Evolutionary conservation across 2,888 invertebrate genomes (phyloP).

Genomic region (Pseudolycoriella hygida): DNA sequence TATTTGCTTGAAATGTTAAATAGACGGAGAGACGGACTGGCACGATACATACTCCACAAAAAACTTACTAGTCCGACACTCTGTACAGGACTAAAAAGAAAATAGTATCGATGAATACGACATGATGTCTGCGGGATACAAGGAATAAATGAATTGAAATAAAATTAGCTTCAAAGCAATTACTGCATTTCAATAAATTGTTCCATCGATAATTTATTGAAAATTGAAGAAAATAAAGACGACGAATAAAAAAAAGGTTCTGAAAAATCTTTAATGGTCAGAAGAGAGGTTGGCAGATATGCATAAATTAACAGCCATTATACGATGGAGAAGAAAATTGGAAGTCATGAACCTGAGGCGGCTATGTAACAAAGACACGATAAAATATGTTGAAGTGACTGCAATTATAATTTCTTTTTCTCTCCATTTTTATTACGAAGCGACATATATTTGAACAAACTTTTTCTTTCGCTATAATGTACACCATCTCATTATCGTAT

Average conservation of each 20-base stretch:
- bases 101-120: conserved; percentile 1
- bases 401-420: background rate
- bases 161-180: conserved; percentile 7
- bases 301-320: conserved; percentile 1
- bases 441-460: too few relatives aligned
- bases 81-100: background rate
- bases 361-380: background rate
- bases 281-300: conserved; percentile 1
- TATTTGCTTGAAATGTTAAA: too few relatives aligned
- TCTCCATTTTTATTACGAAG: background rate
- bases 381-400: background rate
- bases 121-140: conserved; percentile 7
- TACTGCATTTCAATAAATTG: conserved; percentile 9
- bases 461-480: too few relatives aligned
- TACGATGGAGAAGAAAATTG: conserved; percentile 1
- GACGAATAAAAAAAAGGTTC: too few relatives aligned
- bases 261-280: background rate
- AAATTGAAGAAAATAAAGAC: background rate
- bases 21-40: too few relatives aligned
- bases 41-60: too few relatives aligned
- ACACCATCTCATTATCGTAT: too few relatives aligned
- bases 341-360: background rate
- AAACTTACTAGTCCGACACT: too few relatives aligned
- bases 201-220: conserved; percentile 7
- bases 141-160: conserved; percentile 7